Evolutionary conservation across 2,797 vertebrate species (phyloP), one percentile per base, ranked within the genome.

Genomic region (Sebastolobus alascanus): DNA sequence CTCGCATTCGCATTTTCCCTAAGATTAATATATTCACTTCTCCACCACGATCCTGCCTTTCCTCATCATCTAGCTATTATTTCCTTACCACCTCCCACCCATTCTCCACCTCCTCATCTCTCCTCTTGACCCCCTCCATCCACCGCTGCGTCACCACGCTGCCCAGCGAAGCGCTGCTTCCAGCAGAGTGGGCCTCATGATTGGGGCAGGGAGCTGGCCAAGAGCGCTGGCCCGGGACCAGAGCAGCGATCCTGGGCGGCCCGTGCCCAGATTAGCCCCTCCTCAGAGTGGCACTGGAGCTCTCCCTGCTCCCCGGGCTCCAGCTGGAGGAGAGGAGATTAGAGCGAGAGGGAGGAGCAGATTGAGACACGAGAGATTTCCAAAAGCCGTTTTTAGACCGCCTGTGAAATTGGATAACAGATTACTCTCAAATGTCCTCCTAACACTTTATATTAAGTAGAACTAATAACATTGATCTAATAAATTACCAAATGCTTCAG

Each of bases 361-460:
- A 94, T 91, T 84, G 80, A 89, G 79, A 89, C 90, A 90, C 90
- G 25, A 77, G 90, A 93, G 93, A 93, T 90, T 90, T 92, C 80
- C 65, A 87, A 92, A 90, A 89, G 86, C 84, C 60, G 56, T 90
- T 92, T 93, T 93, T 89, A 92, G 89, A 80, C 87, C 55, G 88
- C 75, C 89, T 94, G 93, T 90, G 88, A 92, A 95, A 94, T 91
- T 92, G 92, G 91, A 94, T 93, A 93, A 93, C 90, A 92, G 92
- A 94, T 94, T 93, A 88, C 80, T 93, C 90, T 90, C 81, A 82
- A 94, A 92, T 90, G 90, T 92, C 87, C 88, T 88, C 86, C 73
- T 87, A 93, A 91, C 87, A 88, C 81, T 91, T 90, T 80, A 83
- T 84, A 92, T 93, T 92, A 93, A 92, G 89, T 93, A 89, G 91